phyloP scores from a whole-genome alignment of 2,113 vertebrate genomes.

The Rhea americana region DNA sequence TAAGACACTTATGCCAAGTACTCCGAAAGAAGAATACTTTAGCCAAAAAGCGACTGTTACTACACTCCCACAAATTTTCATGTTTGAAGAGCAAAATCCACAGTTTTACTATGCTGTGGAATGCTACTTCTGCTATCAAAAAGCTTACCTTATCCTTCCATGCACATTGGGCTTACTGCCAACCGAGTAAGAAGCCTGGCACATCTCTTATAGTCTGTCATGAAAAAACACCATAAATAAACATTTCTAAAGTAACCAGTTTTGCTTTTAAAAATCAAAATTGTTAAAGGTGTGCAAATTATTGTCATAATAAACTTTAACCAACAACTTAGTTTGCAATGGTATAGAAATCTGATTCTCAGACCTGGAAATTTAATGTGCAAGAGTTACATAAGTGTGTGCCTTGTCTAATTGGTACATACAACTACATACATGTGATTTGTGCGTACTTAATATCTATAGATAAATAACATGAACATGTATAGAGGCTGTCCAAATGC shows the following conservation, averaged over 20 bases:
- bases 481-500: neutral
- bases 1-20: neutral
- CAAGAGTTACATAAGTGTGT: neutral
- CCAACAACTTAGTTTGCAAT: neutral
- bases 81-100: neutral
- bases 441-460: neutral
- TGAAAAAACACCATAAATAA: conserved; percentile 27
- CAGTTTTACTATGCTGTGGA: neutral
- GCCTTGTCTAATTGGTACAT: neutral
- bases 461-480: neutral
- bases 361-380: neutral
- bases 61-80: neutral
- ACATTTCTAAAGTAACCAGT: neutral
- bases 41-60: neutral
- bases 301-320: neutral
- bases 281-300: neutral
- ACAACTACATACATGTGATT: neutral
- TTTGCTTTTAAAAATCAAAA: conserved; percentile 12
- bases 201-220: conserved; percentile 92
- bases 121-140: neutral
- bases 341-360: neutral
- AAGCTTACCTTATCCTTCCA: conserved; percentile 85
- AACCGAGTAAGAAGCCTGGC: conserved; percentile 92
- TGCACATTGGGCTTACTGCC: conserved; percentile 90
- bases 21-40: neutral